These are phyloP conservation scores for Clarias laeviceps DNA, from an alignment of 2,797 vertebrate genomes.

Conservation along the genomic window DNA sequence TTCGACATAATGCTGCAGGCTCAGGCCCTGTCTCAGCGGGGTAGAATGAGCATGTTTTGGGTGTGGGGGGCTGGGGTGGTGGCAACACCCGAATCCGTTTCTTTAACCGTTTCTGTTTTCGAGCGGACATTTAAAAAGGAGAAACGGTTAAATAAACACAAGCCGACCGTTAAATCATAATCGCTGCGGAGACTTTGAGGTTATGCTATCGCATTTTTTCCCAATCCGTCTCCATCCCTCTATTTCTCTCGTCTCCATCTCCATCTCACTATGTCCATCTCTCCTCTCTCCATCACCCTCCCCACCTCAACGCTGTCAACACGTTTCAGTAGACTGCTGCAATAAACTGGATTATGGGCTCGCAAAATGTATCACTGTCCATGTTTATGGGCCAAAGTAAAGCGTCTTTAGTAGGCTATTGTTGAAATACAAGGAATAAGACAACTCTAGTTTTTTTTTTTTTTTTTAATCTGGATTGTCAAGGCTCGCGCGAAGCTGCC, in stretches of 20 bases:
- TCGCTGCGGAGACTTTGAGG: neutral
- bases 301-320: neutral
- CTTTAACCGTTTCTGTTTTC: constrained; percentile 54
- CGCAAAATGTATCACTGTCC: neutral
- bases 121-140: constrained; percentile 7
- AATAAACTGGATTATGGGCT: neutral
- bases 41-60: neutral
- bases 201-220: neutral
- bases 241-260: neutral
- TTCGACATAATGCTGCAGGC: neutral
- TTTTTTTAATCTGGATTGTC: neutral
- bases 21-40: neutral
- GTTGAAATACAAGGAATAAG: neutral
- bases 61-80: neutral
- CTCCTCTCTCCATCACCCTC: neutral
- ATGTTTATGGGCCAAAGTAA: neutral
- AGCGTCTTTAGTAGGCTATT: neutral
- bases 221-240: neutral
- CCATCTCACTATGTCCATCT: neutral
- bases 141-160: neutral
- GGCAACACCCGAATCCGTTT: constrained; percentile 51
- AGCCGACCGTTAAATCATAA: neutral
- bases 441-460: neutral
- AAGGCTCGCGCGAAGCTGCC: constrained; percentile 41
- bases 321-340: neutral